These are phyloP conservation scores for Chiloscyllium punctatum DNA, from an alignment of 2,797 vertebrate genomes.

Conservation along the genomic window DNA sequence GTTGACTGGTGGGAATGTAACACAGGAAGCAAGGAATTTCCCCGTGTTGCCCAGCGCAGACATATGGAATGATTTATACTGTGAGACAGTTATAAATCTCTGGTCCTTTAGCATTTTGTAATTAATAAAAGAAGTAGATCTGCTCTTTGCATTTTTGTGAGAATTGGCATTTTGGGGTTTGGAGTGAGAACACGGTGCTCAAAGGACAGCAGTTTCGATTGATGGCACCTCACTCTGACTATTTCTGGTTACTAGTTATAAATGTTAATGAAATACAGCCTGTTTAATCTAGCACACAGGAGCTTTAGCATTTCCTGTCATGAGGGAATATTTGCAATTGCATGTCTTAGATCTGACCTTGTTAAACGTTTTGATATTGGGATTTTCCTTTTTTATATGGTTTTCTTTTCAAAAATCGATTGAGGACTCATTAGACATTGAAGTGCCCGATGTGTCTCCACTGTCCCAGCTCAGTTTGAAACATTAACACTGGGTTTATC, in stretches of 20 bases:
- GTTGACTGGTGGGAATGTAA: background rate
- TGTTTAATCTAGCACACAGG: background rate
- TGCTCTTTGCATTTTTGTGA: background rate
- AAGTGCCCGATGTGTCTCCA: background rate
- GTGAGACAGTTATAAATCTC: background rate
- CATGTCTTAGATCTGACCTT: background rate
- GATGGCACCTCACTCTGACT: background rate
- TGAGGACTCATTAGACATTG: background rate
- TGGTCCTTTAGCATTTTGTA: background rate
- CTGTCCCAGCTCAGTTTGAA: background rate
- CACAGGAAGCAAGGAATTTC: background rate
- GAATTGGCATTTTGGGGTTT: background rate
- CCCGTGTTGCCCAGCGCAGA: background rate
- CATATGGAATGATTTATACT: background rate
- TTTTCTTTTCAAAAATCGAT: background rate
- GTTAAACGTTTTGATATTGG: background rate
- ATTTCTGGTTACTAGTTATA: background rate
- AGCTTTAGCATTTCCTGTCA: background rate
- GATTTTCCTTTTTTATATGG: background rate
- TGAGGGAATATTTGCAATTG: background rate
- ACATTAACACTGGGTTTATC: background rate
- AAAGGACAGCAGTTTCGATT: background rate
- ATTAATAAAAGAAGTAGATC: background rate
- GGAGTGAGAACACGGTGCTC: background rate
- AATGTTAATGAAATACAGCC: conserved; percentile 11